These are phyloP conservation scores for Erpobdella octoculata DNA, from an alignment of 2,888 invertebrate genomes.

Conservation along the genomic window DNA sequence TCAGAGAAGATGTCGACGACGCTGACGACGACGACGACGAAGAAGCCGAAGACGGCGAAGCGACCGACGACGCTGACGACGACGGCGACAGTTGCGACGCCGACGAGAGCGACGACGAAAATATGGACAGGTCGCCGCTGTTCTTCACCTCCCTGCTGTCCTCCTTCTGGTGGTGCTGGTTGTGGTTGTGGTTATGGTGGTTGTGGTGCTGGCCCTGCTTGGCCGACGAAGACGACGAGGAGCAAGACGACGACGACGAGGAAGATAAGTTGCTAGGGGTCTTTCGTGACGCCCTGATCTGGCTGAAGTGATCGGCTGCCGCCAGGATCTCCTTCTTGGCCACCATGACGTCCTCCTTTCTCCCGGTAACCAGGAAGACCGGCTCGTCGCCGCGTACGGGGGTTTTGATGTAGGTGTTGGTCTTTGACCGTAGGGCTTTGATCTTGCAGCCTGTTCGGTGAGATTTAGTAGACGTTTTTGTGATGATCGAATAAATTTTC, in stretches of 20 bases:
- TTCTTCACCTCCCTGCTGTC: neutral
- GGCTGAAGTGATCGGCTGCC: slow-evolving; percentile 96
- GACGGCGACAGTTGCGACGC: neutral
- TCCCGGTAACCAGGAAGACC: slow-evolving; percentile 95
- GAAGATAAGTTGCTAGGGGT: slow-evolving; percentile 30
- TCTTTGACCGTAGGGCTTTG: slow-evolving; percentile 94
- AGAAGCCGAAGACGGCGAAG: neutral
- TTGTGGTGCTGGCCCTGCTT: neutral
- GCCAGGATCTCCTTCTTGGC: slow-evolving; percentile 95
- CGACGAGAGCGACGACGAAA: slow-evolving; percentile 10
- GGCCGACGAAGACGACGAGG: slow-evolving; percentile 8
- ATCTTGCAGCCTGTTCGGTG: slow-evolving; percentile 82
- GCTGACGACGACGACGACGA: neutral
- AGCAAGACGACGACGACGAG: slow-evolving; percentile 11
- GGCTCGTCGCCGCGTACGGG: slow-evolving; percentile 97
- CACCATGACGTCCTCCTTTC: slow-evolving; percentile 91
- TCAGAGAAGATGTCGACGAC: neutral
- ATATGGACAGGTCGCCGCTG: neutral
- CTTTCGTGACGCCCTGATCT: slow-evolving; percentile 61
- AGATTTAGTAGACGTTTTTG: neutral
- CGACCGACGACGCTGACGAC: neutral
- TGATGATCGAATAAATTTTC: neutral
- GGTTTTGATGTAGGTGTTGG: slow-evolving; percentile 97
- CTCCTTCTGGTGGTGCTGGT: neutral
- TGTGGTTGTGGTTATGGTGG: neutral